Evolutionary conservation across 2,888 invertebrate genomes (phyloP).

Genomic region (Pristionchus mayeri): DNA sequence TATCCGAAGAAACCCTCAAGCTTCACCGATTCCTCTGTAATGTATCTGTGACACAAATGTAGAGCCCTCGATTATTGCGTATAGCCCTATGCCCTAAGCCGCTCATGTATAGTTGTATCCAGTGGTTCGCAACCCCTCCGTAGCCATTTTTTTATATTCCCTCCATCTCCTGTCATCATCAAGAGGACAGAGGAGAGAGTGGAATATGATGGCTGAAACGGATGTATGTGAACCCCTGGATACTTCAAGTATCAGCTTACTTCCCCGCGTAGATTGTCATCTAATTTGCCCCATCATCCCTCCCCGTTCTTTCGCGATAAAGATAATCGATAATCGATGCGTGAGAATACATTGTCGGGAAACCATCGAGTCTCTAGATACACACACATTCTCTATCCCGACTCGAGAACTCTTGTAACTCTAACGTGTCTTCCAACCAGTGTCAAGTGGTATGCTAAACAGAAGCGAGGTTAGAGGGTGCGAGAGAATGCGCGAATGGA

Average conservation of each 20-base stretch:
- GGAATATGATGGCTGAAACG: no score
- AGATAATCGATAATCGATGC: constrained; percentile 16
- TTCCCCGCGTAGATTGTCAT: neutral
- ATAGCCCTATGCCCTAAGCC: no score
- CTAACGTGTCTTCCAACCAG: constrained; percentile 40
- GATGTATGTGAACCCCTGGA: no score
- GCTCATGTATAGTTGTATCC: no score
- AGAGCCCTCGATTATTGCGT: neutral
- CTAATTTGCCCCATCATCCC: neutral
- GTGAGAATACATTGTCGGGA: neutral
- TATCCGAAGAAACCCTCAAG: constrained; percentile 40
- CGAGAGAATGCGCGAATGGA: no score
- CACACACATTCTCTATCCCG: constrained; percentile 2
- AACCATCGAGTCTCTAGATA: constrained; percentile 18
- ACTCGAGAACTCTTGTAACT: constrained; percentile 33
- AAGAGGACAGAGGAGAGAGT: no score
- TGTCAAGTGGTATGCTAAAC: constrained; percentile 25
- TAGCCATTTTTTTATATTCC: no score
- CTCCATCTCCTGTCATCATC: no score
- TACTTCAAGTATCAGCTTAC: neutral
- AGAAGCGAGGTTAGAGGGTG: neutral
- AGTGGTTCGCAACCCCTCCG: no score
- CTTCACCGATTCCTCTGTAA: constrained; percentile 28
- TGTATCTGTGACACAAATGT: constrained; percentile 35
- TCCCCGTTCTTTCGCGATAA: constrained; percentile 17